Evolutionary conservation across 2,888 invertebrate species (phyloP), one percentile per base, ranked within the genome.

Genomic region (Arctia plantaginis): DNA sequence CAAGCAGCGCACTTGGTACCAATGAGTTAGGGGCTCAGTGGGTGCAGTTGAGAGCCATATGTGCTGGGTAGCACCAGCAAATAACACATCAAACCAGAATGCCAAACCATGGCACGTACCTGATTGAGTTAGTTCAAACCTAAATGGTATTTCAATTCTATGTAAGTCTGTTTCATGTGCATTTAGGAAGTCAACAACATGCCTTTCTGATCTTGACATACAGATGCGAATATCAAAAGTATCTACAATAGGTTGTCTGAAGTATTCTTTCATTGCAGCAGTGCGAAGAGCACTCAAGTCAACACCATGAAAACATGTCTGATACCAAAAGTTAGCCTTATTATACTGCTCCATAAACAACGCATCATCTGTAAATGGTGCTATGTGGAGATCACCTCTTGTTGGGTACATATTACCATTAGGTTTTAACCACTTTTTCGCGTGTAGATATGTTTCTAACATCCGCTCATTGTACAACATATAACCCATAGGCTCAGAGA

Each of bases 401-500:
- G 99, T 98, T 3, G 99, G 99, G 93, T 98, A 99, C 99, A 99
- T 99, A 95, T 98, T 98, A 73, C 99, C 99, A 75, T 96, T 97
- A 35, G 98, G 98, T 93, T 98, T 98, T 62, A 99, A 96, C 99
- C 99, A 99, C 92, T 99, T 99, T 90, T 99, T 99, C 7, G 99
- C 99, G 96, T 99, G 99, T 78, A 99, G 96, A 95, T 99, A 99
- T 0, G 99, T 99, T 95, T 99, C 99, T 84, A 99, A 96, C 99
- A 99, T 99, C 80, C 99, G 96, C 93, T 99, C 99, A 95, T 99
- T 99, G 93, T 99, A 99, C 74, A 99, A 95, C 99, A 99, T 99
- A 92, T 99, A 99, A n/a, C 99, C 99, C 99, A 99, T 99, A 0
- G 99, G 99, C 94, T 99, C 99, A 2, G 99, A 99, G 84, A 99